Evolutionary conservation across 2,113 vertebrate genomes (phyloP).

Genomic region (Peromyscus polionotus): DNA sequence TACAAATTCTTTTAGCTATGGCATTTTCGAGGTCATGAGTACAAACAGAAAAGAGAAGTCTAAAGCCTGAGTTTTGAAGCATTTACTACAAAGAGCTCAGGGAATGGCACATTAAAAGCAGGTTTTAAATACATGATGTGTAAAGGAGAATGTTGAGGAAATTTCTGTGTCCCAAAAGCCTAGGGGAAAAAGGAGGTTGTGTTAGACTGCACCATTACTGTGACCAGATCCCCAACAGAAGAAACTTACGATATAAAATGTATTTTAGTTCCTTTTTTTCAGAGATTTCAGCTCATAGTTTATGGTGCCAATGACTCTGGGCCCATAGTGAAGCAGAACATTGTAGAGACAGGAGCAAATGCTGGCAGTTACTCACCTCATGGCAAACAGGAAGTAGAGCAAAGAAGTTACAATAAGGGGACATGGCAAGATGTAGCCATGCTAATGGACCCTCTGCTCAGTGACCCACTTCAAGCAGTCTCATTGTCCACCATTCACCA

Average conservation of each 20-base stretch:
- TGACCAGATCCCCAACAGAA: background rate
- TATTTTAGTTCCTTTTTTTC: background rate
- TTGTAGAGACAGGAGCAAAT: background rate
- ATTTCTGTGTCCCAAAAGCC: background rate
- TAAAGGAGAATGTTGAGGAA: background rate
- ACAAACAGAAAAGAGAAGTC: background rate
- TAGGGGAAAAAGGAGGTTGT: background rate
- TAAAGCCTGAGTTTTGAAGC: background rate
- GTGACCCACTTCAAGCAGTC: background rate
- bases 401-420: background rate
- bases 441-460: background rate
- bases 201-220: background rate
- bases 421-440: background rate
- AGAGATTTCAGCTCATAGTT: background rate
- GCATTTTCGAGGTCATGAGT: background rate
- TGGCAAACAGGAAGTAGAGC: background rate
- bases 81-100: background rate
- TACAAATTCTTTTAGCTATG: background rate
- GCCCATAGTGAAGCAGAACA: background rate
- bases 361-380: background rate
- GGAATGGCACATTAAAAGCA: background rate
- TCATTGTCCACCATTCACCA: too few species aligned
- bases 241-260: background rate
- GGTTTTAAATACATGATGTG: background rate
- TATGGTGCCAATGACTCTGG: background rate